Percentiles rank a stretch among this genome's conserved stretches.
These are phyloP conservation scores for Mimumesa dahlbomi DNA, from an alignment of 2,888 invertebrate species.

Conservation along the genomic window DNA sequence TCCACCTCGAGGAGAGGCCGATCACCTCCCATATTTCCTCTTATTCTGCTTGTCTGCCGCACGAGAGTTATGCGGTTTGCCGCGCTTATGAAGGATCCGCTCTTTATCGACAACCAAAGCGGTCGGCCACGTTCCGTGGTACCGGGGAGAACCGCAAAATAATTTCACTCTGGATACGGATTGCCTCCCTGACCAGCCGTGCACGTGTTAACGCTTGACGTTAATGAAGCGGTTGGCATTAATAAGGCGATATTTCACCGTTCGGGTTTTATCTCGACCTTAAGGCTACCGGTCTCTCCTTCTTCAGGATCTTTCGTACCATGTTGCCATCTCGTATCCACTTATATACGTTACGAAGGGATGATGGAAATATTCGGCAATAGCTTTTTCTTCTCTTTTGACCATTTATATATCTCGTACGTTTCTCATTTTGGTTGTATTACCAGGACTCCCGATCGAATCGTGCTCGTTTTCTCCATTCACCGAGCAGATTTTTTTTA, in stretches of 20 bases:
- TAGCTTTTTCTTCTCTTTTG: neutral
- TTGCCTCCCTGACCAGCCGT: constrained; percentile 39
- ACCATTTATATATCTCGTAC: neutral
- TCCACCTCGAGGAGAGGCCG: constrained; percentile 73
- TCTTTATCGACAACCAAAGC: constrained; percentile 66
- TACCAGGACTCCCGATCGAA: too few relatives aligned
- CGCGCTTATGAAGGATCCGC: constrained; percentile 70
- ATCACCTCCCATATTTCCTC: constrained; percentile 79
- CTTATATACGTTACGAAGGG: neutral
- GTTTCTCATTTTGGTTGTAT: too few relatives aligned
- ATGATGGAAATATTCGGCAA: neutral
- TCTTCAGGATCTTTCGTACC: constrained; percentile 10
- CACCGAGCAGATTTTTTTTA: too few relatives aligned
- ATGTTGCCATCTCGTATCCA: neutral
- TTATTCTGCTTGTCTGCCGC: constrained; percentile 75
- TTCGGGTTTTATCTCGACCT: constrained; percentile 58
- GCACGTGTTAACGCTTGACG: constrained; percentile 67
- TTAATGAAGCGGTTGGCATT: constrained; percentile 78
- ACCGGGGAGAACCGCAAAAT: constrained; percentile 43
- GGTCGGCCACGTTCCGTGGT: constrained; percentile 51
- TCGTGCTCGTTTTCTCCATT: too few relatives aligned
- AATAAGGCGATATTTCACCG: constrained; percentile 69
- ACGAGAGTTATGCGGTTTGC: constrained; percentile 74
- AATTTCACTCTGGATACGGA: constrained; percentile 57
- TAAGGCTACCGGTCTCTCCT: constrained; percentile 57